Conservation (phyloP, 2,797 vertebrate species). For the Tapirus indicus region DNA sequence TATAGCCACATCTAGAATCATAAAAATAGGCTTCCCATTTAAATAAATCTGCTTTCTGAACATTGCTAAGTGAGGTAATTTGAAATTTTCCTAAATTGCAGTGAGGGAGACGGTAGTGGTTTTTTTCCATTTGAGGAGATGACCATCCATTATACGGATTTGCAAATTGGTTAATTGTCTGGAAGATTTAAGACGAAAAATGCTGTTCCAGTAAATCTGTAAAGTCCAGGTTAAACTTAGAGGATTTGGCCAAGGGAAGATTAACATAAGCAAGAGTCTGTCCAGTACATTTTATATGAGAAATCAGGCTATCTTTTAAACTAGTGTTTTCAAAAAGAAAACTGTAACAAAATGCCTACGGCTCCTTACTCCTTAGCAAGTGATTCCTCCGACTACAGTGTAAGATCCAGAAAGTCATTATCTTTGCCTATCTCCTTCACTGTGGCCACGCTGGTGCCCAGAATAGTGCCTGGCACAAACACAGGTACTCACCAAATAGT, state of each 20-base stretch:
- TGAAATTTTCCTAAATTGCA: conserved; percentile 14
- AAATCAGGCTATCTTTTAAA: conserved; percentile 46
- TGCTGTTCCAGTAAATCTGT: conserved; percentile 38
- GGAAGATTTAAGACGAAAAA: conserved; percentile 64
- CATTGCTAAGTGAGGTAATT: conserved; percentile 8
- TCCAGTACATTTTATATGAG: not conserved
- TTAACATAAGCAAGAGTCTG: conserved; percentile 57
- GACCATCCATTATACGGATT: conserved; percentile 40
- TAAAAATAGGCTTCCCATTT: conserved; percentile 31
- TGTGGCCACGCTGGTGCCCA: not conserved
- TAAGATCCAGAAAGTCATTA: not conserved
- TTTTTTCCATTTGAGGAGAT: conserved; percentile 14
- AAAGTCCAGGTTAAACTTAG: conserved; percentile 13
- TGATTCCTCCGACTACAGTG: not conserved
- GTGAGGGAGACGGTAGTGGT: not conserved
- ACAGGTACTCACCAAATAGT: not conserved
- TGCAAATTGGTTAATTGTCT: conserved; percentile 57
- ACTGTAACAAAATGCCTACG: not conserved
- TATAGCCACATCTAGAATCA: not conserved
- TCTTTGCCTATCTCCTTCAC: not conserved
- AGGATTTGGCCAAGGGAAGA: conserved; percentile 40
- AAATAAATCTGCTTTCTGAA: conserved; percentile 57
- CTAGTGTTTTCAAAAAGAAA: not conserved
- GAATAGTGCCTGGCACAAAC: not conserved
- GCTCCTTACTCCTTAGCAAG: conserved; percentile 37